Conservation (phyloP, 2,888 invertebrate genomes). For the Bellardia pandia region DNA sequence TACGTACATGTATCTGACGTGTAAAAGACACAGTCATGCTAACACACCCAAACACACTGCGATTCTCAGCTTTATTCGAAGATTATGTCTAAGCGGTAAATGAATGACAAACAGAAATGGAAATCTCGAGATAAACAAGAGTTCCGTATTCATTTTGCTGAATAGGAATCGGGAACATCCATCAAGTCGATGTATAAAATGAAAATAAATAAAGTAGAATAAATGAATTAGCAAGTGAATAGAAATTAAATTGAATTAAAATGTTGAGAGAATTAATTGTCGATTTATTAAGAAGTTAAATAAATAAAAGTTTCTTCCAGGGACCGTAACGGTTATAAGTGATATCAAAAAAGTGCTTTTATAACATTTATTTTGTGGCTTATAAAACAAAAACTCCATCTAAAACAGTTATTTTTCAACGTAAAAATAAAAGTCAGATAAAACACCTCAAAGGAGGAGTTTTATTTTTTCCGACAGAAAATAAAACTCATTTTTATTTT, state of each 20-base stretch:
- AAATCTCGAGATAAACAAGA: constrained; percentile 40
- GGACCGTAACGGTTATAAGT: too few species aligned
- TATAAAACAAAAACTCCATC: too few species aligned
- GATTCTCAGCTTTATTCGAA: neutral
- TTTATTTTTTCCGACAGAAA: too few species aligned
- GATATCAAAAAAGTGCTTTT: too few species aligned
- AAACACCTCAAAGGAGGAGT: too few species aligned
- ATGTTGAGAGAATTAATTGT: constrained; percentile 26
- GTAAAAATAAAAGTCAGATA: too few species aligned
- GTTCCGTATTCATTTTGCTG: constrained; percentile 33
- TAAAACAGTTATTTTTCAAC: too few species aligned
- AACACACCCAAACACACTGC: neutral
- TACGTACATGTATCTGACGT: neutral
- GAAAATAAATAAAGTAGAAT: neutral
- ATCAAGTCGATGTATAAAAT: constrained; percentile 16
- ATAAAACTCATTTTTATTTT: too few species aligned
- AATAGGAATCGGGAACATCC: constrained; percentile 22
- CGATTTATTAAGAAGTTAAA: neutral
- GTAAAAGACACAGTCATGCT: neutral
- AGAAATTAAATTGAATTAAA: constrained; percentile 32
- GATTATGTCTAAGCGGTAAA: constrained; percentile 36
- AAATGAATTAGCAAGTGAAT: constrained; percentile 23
- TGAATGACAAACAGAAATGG: constrained; percentile 37
- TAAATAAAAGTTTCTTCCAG: neutral
- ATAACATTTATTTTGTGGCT: too few species aligned